These are phyloP conservation scores for Cyanoderma ruficeps DNA, from an alignment of 2,113 vertebrate species.

Conservation along the genomic window DNA sequence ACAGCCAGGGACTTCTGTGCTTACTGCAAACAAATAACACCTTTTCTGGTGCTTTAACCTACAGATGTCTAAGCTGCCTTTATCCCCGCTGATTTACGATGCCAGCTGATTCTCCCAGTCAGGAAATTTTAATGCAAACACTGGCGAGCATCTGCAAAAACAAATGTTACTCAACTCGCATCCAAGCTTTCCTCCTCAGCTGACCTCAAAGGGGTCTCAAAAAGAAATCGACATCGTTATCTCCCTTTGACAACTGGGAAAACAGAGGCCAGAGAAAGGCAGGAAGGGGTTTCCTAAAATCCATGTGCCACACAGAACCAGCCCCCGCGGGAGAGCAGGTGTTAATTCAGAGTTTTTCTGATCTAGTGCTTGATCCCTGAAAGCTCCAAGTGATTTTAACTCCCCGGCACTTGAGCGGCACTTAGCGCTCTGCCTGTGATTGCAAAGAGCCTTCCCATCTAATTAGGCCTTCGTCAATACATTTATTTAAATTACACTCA, in stretches of 20 bases:
- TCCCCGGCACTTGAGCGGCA: not conserved
- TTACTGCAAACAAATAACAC: not conserved
- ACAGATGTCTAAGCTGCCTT: not conserved
- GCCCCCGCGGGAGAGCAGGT: not conserved
- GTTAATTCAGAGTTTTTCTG: not conserved
- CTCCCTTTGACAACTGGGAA: not conserved
- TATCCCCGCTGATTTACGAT: not conserved
- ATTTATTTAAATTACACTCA: conserved; percentile 45
- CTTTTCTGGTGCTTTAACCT: not conserved
- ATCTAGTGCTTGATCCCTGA: not conserved
- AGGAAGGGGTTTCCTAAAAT: not conserved
- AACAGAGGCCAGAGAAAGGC: not conserved
- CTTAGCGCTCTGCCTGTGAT: not conserved
- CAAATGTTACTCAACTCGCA: not conserved
- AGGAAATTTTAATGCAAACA: not conserved
- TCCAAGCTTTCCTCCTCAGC: not conserved
- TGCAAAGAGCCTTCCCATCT: not conserved
- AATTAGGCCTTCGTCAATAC: conserved; percentile 18
- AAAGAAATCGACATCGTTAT: not conserved
- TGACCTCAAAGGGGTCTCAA: not conserved
- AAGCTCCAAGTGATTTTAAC: not conserved
- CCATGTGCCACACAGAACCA: not conserved
- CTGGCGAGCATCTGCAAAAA: not conserved
- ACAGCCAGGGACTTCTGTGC: not conserved
- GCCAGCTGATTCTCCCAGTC: not conserved